phyloP scores from a whole-genome alignment of 1,140 invertebrate genomes.

The Diploscapter pachys region DNA sequence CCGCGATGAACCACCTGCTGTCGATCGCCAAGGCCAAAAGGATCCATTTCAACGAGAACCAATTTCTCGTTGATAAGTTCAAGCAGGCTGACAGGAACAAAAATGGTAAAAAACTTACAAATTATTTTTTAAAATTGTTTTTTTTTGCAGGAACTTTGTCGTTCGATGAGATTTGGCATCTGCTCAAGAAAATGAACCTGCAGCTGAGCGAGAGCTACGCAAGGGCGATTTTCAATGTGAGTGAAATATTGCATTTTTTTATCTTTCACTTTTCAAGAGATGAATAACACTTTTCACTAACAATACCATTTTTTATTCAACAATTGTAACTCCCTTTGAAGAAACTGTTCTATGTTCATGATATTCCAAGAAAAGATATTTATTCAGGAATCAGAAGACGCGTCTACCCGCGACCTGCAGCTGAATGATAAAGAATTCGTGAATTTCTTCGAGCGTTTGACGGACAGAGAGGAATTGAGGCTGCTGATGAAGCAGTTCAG shows the following conservation, averaged over 20 bases:
- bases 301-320: slow-evolving; percentile 24
- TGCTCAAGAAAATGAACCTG: slow-evolving; percentile 53
- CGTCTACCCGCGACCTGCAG: slow-evolving; percentile 21
- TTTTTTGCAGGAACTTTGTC: slow-evolving; percentile 43
- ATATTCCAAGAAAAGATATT: slow-evolving; percentile 18
- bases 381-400: slow-evolving; percentile 32
- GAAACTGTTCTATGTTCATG: too few relatives aligned
- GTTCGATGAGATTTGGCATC: slow-evolving; percentile 55
- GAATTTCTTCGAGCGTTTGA: slow-evolving; percentile 47
- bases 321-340: too few relatives aligned
- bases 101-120: slow-evolving; percentile 39
- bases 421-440: slow-evolving; percentile 54
- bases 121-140: background rate
- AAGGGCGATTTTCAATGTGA: slow-evolving; percentile 46
- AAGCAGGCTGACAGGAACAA: slow-evolving; percentile 49
- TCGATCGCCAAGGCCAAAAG: slow-evolving; percentile 32
- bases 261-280: background rate
- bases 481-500: slow-evolving; percentile 41
- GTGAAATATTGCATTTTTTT: background rate
- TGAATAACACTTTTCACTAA: too few relatives aligned
- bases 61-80: slow-evolving; percentile 52
- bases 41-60: slow-evolving; percentile 50
- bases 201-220: slow-evolving; percentile 54
- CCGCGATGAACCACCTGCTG: slow-evolving; percentile 32
- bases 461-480: slow-evolving; percentile 48